A percentile compares a stretch with the other conserved stretches of the same genome.
Conservation (phyloP, 2,888 invertebrate species). For the Acleris sparsana region DNA sequence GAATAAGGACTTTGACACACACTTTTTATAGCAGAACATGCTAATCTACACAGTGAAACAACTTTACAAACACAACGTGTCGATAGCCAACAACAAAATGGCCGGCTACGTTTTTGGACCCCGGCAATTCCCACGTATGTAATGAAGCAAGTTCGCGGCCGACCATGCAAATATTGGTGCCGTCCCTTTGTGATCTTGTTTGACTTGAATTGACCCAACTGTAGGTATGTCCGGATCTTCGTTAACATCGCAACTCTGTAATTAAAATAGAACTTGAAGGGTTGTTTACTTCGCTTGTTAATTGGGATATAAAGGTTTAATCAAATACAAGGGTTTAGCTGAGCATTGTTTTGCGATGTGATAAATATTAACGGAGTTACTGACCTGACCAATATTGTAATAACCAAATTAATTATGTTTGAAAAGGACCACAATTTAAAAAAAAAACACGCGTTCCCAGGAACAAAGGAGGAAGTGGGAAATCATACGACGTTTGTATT, state of each 20-base stretch:
- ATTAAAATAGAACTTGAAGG: conserved; percentile 35
- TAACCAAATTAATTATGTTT: not conserved
- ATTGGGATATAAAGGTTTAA: conserved; percentile 25
- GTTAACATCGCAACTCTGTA: conserved; percentile 34
- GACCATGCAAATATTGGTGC: conserved; percentile 35
- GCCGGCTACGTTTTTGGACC: conserved; percentile 9
- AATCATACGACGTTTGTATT: too few relatives aligned
- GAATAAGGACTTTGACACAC: too few relatives aligned
- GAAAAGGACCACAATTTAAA: too few relatives aligned
- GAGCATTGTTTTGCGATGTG: conserved; percentile 4
- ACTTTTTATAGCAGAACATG: too few relatives aligned
- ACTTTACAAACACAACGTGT: too few relatives aligned
- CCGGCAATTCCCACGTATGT: conserved; percentile 14
- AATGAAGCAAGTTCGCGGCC: conserved; percentile 32
- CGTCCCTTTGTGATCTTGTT: conserved; percentile 33
- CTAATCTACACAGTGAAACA: too few relatives aligned
- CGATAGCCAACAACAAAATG: too few relatives aligned
- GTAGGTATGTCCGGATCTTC: conserved; percentile 28
- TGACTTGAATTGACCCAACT: conserved; percentile 34
- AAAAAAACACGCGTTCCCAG: too few relatives aligned
- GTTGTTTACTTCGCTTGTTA: conserved; percentile 27
- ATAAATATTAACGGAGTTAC: conserved; percentile 1
- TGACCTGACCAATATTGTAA: not conserved
- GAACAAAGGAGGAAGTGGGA: too few relatives aligned
- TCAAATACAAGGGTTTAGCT: conserved; percentile 15